Evolutionary conservation across 2,888 invertebrate species (phyloP).

Genomic region (Cephus spinipes): DNA sequence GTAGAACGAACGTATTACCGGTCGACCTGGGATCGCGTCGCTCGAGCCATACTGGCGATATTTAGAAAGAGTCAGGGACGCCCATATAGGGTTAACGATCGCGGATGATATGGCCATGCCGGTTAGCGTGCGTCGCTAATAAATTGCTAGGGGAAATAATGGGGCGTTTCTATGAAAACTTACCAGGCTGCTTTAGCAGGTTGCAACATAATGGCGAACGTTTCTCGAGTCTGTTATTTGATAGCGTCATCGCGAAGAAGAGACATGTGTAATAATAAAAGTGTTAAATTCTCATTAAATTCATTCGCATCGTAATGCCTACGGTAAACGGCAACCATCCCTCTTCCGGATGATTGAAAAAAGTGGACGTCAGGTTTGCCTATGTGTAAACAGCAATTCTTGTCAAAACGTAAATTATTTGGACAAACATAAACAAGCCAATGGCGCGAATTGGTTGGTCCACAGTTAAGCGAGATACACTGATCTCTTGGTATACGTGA

Average conservation of each 20-base stretch:
- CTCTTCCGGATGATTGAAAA: background rate
- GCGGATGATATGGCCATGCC: background rate
- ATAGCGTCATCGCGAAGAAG: background rate
- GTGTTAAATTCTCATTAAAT: background rate
- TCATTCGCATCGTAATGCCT: background rate
- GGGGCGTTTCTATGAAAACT: background rate
- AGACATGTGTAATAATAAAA: background rate
- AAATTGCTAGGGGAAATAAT: background rate
- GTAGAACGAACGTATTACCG: slow-evolving; percentile 33
- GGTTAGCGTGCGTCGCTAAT: background rate
- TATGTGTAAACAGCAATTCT: background rate
- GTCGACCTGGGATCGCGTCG: slow-evolving; percentile 23
- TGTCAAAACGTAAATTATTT: background rate
- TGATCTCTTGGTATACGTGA: background rate
- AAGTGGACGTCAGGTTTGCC: background rate
- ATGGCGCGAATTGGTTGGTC: background rate
- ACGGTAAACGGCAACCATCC: background rate
- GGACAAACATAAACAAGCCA: background rate
- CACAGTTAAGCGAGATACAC: background rate
- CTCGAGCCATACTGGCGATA: slow-evolving; percentile 4
- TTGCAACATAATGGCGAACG: background rate
- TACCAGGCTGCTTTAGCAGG: background rate
- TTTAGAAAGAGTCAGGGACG: slow-evolving; percentile 3
- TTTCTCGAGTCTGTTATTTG: background rate
- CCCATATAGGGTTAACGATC: slow-evolving; percentile 43